Evolutionary conservation across 2,888 invertebrate species (phyloP).

Genomic region (Hymenopus coronatus): DNA sequence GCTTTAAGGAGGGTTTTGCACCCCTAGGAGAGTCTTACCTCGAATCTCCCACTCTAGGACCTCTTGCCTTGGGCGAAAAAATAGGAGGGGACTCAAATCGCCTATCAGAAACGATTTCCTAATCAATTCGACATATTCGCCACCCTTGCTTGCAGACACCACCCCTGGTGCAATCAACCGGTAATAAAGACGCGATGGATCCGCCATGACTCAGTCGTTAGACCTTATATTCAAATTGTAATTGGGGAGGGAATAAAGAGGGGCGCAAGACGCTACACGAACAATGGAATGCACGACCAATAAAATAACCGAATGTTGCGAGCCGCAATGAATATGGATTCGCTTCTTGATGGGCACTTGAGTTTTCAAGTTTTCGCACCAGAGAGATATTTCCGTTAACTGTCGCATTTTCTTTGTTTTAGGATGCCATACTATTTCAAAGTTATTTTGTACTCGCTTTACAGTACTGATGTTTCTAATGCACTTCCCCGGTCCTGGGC

Average conservation of each 20-base stretch:
- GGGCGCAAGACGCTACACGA: neutral
- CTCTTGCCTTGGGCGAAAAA: neutral
- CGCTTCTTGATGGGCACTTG: neutral
- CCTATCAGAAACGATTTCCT: slow-evolving; percentile 17
- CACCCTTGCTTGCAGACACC: neutral
- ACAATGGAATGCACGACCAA: neutral
- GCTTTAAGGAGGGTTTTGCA: neutral
- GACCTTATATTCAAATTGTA: neutral
- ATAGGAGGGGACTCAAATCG: slow-evolving; percentile 9
- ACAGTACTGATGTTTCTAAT: neutral
- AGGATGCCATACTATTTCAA: neutral
- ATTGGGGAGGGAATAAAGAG: neutral
- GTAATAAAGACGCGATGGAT: slow-evolving; percentile 7
- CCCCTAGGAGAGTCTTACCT: neutral
- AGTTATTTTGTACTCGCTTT: neutral
- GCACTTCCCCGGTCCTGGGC: neutral
- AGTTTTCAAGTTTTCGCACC: neutral
- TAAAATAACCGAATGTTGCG: neutral
- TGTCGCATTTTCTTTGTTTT: neutral
- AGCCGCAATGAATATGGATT: neutral
- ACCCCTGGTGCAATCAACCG: neutral
- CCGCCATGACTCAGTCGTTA: slow-evolving; percentile 12
- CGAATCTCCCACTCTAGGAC: neutral
- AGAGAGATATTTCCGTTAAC: neutral
- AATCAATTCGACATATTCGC: neutral